A percentile compares a stretch with the other conserved stretches of the same genome.
These are phyloP conservation scores for Datnioides undecimradiatus DNA, from an alignment of 2,113 vertebrate genomes.

Conservation along the genomic window DNA sequence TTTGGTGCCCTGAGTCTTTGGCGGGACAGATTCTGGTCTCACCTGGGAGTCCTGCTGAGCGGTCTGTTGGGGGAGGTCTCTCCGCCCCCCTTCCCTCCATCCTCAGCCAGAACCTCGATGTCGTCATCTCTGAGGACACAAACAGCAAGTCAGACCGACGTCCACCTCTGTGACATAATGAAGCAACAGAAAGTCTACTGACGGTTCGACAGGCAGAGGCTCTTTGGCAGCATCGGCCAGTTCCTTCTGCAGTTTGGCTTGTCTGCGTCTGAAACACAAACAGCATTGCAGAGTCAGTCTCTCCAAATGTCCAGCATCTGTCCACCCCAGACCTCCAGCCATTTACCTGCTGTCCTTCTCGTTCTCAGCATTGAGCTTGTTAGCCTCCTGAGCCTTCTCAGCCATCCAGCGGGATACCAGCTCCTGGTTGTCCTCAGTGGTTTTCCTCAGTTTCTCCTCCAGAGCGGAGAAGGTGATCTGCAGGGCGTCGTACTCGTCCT, in stretches of 20 bases:
- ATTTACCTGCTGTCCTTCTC: slow-evolving; percentile 94
- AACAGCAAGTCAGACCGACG: background rate
- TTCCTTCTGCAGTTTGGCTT: slow-evolving; percentile 96
- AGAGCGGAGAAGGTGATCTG: slow-evolving; percentile 97
- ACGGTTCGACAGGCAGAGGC: slow-evolving; percentile 93
- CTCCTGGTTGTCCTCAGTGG: slow-evolving; percentile 97
- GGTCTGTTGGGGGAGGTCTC: slow-evolving; percentile 87
- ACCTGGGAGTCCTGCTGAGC: slow-evolving; percentile 88
- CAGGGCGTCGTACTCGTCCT: slow-evolving; percentile 97
- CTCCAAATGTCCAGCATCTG: background rate
- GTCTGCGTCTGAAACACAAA: slow-evolving; percentile 86
- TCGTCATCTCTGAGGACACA: slow-evolving; percentile 91
- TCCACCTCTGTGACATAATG: background rate
- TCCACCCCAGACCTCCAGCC: background rate
- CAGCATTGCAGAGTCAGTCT: background rate
- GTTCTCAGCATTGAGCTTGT: slow-evolving; percentile 96
- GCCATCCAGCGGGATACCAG: slow-evolving; percentile 98
- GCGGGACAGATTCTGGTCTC: slow-evolving; percentile 28
- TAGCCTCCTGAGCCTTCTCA: slow-evolving; percentile 98
- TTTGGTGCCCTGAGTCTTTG: background rate
- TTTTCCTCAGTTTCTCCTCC: slow-evolving; percentile 96
- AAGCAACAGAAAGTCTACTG: slow-evolving; percentile 73
- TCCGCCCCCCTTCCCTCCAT: slow-evolving; percentile 87
- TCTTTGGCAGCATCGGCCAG: slow-evolving; percentile 98
- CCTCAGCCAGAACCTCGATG: slow-evolving; percentile 94